Evolutionary conservation across 2,113 vertebrate species (phyloP).

Genomic region (Gulo gulo): DNA sequence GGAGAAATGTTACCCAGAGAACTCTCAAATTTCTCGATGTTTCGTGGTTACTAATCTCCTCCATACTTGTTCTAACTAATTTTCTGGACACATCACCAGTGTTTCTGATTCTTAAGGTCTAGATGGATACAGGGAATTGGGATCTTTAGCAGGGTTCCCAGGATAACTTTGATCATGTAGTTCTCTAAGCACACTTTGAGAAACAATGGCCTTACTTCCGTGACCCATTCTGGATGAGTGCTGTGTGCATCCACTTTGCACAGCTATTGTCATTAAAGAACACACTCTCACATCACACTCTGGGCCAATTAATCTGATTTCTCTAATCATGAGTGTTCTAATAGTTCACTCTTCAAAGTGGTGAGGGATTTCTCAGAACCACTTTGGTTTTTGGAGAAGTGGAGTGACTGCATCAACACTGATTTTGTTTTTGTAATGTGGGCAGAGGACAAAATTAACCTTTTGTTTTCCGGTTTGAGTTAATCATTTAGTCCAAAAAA

Average conservation of each 20-base stretch:
- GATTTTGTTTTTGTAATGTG: constrained; percentile 61
- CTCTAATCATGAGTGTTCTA: constrained; percentile 66
- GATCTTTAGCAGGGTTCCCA: background rate
- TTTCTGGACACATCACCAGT: background rate
- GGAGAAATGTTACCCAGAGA: background rate
- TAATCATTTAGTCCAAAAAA: constrained; percentile 18
- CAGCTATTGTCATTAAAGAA: constrained; percentile 43
- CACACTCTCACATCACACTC: constrained; percentile 36
- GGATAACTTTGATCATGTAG: background rate
- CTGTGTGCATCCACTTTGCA: background rate
- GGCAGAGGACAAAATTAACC: constrained; percentile 61
- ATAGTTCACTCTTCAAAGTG: constrained; percentile 61
- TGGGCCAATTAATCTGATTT: constrained; percentile 60
- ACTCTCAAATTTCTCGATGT: background rate
- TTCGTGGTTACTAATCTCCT: background rate
- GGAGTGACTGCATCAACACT: constrained; percentile 37
- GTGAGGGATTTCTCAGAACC: constrained; percentile 66
- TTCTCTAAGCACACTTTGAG: background rate
- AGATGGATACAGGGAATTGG: background rate
- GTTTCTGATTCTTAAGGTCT: background rate
- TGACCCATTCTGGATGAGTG: background rate
- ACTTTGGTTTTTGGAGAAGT: constrained; percentile 54
- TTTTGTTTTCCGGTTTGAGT: constrained; percentile 39
- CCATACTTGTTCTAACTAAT: background rate
- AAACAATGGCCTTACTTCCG: background rate